A percentile compares a stretch with the other conserved stretches of the same genome.
These are phyloP conservation scores for Cotesia chilonis DNA, from an alignment of 1,140 invertebrate species.

Conservation along the genomic window DNA sequence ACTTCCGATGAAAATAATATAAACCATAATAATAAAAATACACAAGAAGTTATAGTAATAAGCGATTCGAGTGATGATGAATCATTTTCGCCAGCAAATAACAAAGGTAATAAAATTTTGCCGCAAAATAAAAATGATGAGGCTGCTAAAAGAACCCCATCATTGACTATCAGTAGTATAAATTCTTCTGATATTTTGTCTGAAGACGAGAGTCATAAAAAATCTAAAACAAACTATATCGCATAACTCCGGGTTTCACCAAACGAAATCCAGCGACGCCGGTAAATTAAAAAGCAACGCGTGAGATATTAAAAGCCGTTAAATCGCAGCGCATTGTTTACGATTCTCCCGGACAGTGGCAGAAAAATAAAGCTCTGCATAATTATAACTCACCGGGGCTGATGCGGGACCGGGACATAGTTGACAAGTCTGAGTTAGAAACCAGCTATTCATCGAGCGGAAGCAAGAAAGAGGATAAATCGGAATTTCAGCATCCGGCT, in stretches of 20 bases:
- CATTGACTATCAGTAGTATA: conserved; percentile 11
- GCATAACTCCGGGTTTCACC: conserved; percentile 19
- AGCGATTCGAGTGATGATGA: conserved; percentile 49
- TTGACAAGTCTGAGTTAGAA: conserved; percentile 28
- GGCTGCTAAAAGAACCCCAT: not conserved
- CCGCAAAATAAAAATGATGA: not conserved
- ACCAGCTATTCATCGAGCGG: conserved; percentile 6
- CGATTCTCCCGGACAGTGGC: conserved; percentile 4
- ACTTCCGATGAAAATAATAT: conserved; percentile 17
- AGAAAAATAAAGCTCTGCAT: conserved; percentile 13
- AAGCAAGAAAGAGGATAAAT: not conserved
- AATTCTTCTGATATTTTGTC: conserved; percentile 3
- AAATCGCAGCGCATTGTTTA: conserved; percentile 25
- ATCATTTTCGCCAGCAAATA: conserved; percentile 30
- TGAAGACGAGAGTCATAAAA: conserved; percentile 7
- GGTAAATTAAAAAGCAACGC: conserved; percentile 33
- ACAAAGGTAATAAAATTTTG: conserved; percentile 27
- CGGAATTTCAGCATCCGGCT: conserved; percentile 23
- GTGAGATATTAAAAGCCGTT: conserved; percentile 33
- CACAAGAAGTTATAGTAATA: conserved; percentile 40
- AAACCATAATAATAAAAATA: conserved; percentile 27
- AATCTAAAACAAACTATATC: not conserved
- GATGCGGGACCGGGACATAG: no score
- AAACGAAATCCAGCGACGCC: conserved; percentile 15
- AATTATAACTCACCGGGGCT: not conserved